Conservation (phyloP, 2,113 vertebrate species). For the Triplophysa rosa region DNA sequence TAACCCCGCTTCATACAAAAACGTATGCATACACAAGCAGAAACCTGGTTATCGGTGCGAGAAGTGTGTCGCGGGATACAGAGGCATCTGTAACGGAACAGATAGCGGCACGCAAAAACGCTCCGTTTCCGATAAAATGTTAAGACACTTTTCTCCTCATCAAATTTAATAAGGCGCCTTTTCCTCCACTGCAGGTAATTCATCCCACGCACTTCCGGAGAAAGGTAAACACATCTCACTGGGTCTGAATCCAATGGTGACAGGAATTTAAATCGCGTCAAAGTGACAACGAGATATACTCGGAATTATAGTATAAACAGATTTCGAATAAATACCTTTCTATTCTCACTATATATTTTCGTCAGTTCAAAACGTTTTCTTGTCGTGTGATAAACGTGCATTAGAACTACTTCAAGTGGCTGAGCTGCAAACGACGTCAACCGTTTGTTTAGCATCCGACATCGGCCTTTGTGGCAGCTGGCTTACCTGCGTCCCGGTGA, state of each 20-base stretch:
- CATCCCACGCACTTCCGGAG: constrained; percentile 48
- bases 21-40: constrained; percentile 5
- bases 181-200: constrained; percentile 66
- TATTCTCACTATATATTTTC: constrained; percentile 42
- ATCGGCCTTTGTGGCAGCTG: neutral
- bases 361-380: constrained; percentile 14
- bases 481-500: constrained; percentile 72
- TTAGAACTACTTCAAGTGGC: constrained; percentile 60
- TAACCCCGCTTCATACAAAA: constrained; percentile 26
- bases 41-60: constrained; percentile 49
- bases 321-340: constrained; percentile 59
- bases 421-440: constrained; percentile 41
- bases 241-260: constrained; percentile 58
- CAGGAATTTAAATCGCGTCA: constrained; percentile 70
- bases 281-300: constrained; percentile 69
- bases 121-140: constrained; percentile 52
- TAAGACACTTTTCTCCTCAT: constrained; percentile 70
- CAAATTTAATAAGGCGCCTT: constrained; percentile 77
- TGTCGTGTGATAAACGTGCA: constrained; percentile 57
- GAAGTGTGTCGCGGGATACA: constrained; percentile 38
- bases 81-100: constrained; percentile 44
- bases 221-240: constrained; percentile 71
- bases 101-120: constrained; percentile 48
- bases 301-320: constrained; percentile 79
- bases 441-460: constrained; percentile 18